Conservation (phyloP, 2,888 invertebrate genomes). For the Andrena praecox region DNA sequence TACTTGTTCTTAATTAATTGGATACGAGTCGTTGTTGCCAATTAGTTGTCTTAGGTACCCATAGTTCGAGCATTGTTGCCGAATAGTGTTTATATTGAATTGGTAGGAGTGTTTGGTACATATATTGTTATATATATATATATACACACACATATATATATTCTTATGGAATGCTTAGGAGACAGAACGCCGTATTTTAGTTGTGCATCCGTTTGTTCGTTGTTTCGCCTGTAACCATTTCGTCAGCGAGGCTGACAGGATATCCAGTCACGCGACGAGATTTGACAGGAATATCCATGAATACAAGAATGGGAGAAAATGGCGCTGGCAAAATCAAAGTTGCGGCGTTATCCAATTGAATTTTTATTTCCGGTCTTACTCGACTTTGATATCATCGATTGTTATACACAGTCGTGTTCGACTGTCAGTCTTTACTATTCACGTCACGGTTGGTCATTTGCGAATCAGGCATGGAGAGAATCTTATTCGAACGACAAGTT, state of each 20-base stretch:
- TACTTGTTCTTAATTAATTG: slow-evolving; percentile 64
- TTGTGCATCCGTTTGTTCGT: slow-evolving; percentile 80
- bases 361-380: slow-evolving; percentile 15
- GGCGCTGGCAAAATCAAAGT: slow-evolving; percentile 25
- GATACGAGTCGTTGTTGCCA: slow-evolving; percentile 71
- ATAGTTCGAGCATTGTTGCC: slow-evolving; percentile 73
- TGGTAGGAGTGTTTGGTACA: slow-evolving; percentile 69
- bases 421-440: not conserved
- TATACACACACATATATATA: slow-evolving; percentile 58
- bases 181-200: slow-evolving; percentile 77
- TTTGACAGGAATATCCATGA: slow-evolving; percentile 21
- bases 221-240: slow-evolving; percentile 69
- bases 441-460: not conserved
- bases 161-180: slow-evolving; percentile 81
- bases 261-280: slow-evolving; percentile 13
- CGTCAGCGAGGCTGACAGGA: slow-evolving; percentile 46
- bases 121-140: slow-evolving; percentile 59
- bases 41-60: slow-evolving; percentile 71
- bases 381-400: slow-evolving; percentile 18
- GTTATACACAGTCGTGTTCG: not conserved
- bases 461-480: not conserved
- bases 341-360: slow-evolving; percentile 16
- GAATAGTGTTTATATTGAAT: slow-evolving; percentile 76
- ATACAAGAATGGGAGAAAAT: not conserved
- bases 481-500: not conserved